Base-by-base conservation (phyloP, 2,888 invertebrate genomes). In the Sepioteuthis lessoniana region DNA sequence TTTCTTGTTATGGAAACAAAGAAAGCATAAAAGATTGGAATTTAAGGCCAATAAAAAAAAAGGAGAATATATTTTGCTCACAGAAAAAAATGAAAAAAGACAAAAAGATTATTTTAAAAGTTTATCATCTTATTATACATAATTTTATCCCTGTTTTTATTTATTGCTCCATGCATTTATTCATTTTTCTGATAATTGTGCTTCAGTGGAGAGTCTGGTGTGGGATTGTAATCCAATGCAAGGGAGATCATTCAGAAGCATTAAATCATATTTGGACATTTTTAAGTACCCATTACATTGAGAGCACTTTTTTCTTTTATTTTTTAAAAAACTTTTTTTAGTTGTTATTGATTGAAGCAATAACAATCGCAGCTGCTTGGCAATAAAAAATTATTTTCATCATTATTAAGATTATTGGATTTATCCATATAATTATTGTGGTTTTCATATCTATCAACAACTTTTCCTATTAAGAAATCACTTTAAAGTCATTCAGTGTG, bases 221-320 rank as follows among this genome's bases (percentile, higher is more conserved):
- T 76, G n/a, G 76, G n/a, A 35, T n/a, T n/a, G n/a, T 76, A 35
- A 76, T 76, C 76, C 76, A 35, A n/a, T n/a, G n/a, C n/a, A 76
- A n/a, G 16, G 35, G 76, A 16, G n/a, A 76, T 76, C 10, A 76
- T 76, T 76, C 76, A 35, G 35, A 76, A 16, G 35, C 35, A 76
- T n/a, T 76, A n/a, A 76, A 76, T 76, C 35, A n/a, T 76, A 76
- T 76, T 76, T 76, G 76, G 76, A 76, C 76, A 76, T n/a, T 76
- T 76, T 76, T 35, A 76, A 76, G 76, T 76, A 19, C n/a, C 13
- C 76, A 76, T 76, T 76, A 35, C n/a, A n/a, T 76, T 76, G n/a
- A 76, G n/a, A n/a, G 76, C 13, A 0, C 13, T 76, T 76, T 35
- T 35, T 76, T 13, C 5, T 16, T 76, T n/a, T 76, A 13, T 76